phyloP scores from a whole-genome alignment of 2,888 invertebrate genomes.

The Pyrrhia umbra region DNA sequence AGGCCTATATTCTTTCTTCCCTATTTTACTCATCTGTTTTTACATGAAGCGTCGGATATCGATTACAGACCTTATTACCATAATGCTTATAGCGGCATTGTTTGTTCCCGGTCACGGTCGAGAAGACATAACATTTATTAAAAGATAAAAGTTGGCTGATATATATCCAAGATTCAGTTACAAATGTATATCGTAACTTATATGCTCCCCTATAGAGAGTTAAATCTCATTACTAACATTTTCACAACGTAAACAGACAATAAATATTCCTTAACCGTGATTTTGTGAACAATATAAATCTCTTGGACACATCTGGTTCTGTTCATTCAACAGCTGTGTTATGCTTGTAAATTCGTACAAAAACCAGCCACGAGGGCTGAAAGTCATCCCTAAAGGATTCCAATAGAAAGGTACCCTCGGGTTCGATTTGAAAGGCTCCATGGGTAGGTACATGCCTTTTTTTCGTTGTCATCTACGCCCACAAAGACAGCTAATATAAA shows the following conservation, averaged over 20 bases:
- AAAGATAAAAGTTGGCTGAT: constrained; percentile 14
- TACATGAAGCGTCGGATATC: constrained; percentile 28
- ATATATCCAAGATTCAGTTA: background rate
- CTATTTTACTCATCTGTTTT: constrained; percentile 31
- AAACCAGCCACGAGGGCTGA: constrained; percentile 62
- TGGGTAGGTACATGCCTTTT: constrained; percentile 59
- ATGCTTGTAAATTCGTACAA: constrained; percentile 65
- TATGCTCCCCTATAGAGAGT: constrained; percentile 13
- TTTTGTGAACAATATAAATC: constrained; percentile 58
- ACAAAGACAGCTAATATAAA: constrained; percentile 64
- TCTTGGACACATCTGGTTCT: constrained; percentile 73
- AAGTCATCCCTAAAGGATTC: constrained; percentile 65
- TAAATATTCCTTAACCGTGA: constrained; percentile 48
- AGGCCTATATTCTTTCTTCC: constrained; percentile 46
- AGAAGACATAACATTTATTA: constrained; percentile 17
- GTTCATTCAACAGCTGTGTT: constrained; percentile 74
- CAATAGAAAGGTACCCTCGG: constrained; percentile 74
- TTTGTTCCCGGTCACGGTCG: constrained; percentile 10
- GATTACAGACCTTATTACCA: constrained; percentile 28
- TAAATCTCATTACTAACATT: constrained; percentile 47
- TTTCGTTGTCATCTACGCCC: constrained; percentile 67
- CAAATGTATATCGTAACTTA: constrained; percentile 3
- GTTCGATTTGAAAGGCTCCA: constrained; percentile 68
- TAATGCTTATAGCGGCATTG: constrained; percentile 9
- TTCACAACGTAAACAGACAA: constrained; percentile 39